A percentile compares a stretch with the other conserved stretches of the same genome.
Evolutionary conservation across 1,140 invertebrate genomes (phyloP).

Genomic region (Cheumatopsyche charites): DNA sequence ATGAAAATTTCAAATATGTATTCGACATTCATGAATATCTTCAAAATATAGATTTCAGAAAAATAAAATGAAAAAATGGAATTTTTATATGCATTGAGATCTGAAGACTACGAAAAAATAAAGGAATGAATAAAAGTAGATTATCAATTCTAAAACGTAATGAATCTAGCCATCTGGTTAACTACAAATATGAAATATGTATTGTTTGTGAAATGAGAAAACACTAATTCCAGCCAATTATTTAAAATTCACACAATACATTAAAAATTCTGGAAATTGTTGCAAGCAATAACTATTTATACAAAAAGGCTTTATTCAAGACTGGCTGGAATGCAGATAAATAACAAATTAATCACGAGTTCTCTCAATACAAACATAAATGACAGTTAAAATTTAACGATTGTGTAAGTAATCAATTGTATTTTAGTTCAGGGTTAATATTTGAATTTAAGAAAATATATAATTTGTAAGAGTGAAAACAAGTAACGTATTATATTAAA

Average conservation of each 20-base stretch:
- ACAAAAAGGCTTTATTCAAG: conserved; percentile 10
- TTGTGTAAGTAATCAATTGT: no score
- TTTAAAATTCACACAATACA: not conserved
- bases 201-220: not conserved
- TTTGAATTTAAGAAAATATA: no score
- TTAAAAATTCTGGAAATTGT: not conserved
- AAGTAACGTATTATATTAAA: no score
- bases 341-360: not conserved
- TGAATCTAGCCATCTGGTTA: conserved; percentile 4
- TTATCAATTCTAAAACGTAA: not conserved
- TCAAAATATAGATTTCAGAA: no score
- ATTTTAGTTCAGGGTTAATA: no score
- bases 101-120: no score
- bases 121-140: not conserved
- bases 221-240: conserved; percentile 17
- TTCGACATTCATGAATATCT: not conserved
- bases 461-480: no score
- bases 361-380: no score
- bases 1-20: not conserved
- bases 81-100: no score
- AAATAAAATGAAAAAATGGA: no score
- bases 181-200: conserved; percentile 16
- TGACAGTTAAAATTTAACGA: no score
- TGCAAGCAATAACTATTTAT: conserved; percentile 18
- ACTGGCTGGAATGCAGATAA: conserved; percentile 4